These are phyloP conservation scores for Rotaria macrura DNA, from an alignment of 2,888 invertebrate genomes.

Conservation along the genomic window DNA sequence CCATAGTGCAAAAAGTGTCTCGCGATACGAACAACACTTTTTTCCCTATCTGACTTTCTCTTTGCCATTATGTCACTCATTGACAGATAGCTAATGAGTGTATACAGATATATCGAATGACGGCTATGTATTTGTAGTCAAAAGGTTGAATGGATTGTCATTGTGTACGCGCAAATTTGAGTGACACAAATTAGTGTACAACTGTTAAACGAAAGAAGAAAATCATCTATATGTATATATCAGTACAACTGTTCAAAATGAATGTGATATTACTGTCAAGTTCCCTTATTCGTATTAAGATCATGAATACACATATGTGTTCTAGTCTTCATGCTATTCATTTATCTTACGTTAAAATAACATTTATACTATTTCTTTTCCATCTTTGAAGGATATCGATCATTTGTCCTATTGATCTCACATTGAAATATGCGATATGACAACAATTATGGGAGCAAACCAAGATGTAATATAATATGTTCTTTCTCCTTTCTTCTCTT, in stretches of 20 bases:
- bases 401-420: not conserved
- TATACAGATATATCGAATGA: not conserved
- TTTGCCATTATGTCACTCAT: not conserved
- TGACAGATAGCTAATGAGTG: conserved; percentile 7
- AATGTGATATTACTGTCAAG: not conserved
- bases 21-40: not conserved
- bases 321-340: not conserved
- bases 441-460: not conserved
- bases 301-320: not conserved
- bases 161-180: not conserved
- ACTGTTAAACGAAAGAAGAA: not conserved
- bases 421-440: not conserved
- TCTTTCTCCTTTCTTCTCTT: too few relatives aligned
- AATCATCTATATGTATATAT: not conserved
- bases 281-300: not conserved
- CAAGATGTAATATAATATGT: not conserved
- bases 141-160: not conserved
- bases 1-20: not conserved
- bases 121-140: not conserved
- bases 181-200: not conserved
- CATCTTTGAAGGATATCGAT: too few relatives aligned
- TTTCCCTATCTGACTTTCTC: not conserved
- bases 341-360: not conserved
- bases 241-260: not conserved
- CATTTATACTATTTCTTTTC: too few relatives aligned